A percentile compares a stretch with the other conserved stretches of the same genome.
Conservation (phyloP, 2,113 vertebrate species). For the Petroica traversi region DNA sequence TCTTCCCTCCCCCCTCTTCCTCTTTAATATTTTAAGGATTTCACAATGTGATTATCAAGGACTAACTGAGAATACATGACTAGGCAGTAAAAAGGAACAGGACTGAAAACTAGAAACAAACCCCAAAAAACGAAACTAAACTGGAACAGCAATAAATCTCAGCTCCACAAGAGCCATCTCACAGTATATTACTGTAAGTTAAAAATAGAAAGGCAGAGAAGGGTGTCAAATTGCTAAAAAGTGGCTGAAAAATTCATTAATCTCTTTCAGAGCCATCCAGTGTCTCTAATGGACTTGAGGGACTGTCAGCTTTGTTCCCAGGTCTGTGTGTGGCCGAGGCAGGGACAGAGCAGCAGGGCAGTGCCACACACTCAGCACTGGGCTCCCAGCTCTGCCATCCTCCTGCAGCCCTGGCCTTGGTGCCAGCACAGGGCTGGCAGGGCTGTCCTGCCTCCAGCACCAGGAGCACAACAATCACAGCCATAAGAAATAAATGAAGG, state of each 20-base stretch:
- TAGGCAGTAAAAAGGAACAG: neutral
- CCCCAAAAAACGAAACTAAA: neutral
- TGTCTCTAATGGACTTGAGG: neutral
- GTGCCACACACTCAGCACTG: neutral
- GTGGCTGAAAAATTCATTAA: conserved; percentile 27
- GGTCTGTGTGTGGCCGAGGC: neutral
- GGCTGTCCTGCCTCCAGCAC: neutral
- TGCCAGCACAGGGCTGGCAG: neutral
- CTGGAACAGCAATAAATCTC: neutral
- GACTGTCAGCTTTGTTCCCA: neutral
- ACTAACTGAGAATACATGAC: neutral
- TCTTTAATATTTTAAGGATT: neutral
- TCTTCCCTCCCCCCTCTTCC: neutral
- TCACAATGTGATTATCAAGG: neutral
- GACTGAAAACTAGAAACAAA: neutral
- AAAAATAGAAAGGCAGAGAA: conserved; percentile 31
- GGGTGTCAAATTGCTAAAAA: neutral
- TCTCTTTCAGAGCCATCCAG: neutral
- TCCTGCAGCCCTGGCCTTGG: neutral
- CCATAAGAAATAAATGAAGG: neutral
- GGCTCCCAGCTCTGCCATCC: neutral
- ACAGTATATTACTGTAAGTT: neutral
- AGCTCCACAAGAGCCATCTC: neutral
- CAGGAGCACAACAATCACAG: neutral
- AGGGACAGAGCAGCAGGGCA: neutral